Base-by-base conservation (phyloP, 2,888 invertebrate genomes). In the Campopleginae sp. region DNA sequence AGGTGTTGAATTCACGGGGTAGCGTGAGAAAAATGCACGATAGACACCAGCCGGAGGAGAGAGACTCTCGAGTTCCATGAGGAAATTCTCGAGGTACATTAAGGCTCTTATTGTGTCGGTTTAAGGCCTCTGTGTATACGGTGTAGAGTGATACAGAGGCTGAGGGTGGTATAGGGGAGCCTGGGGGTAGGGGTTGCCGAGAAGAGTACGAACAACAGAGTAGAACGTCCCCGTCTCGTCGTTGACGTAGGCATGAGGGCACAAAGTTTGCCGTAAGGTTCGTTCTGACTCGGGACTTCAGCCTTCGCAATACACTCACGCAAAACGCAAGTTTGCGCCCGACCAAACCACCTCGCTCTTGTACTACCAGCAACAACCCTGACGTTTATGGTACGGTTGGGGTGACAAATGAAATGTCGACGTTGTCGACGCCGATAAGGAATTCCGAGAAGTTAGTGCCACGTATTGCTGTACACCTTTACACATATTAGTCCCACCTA, bases 391-490 rank as follows among this genome's bases (percentile, higher is more conserved):
- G 91, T 90, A 90, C 91, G 88, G 88, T 78, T 86, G 83, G 88
- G 89, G 87, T 92, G 92, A 92, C 92, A 92, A 92, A 92, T 92
- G 91, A 92, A 92, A 92, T 87, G 92, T 91, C 92, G 91, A 58
- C 77, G 77, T 78, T 74, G 77, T 81, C 84, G 81, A 75, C 84
- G 78, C 90, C 90, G 91, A 92, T 92, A 92, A 92, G 90, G 89
- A 90, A 91, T 88, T 90, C 88, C 87, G 87, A 88, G 87, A 91
- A 91, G 91, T 91, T 91, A 90, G 90, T 89, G 87, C 88, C 86
- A 85, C 86, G 82, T 74, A 81, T 65, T 68, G 77, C 74, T 75
- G 54, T 63, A 48, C 23, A 31, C 42, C 78, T 68, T 42, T 42
- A 42, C 66, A 33, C 65, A 65, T 58, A 58, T 58, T 58, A 58